A percentile compares a stretch with the other conserved stretches of the same genome.
Evolutionary conservation across 2,797 vertebrate species (phyloP).

Genomic region (Propithecus perrieri): DNA sequence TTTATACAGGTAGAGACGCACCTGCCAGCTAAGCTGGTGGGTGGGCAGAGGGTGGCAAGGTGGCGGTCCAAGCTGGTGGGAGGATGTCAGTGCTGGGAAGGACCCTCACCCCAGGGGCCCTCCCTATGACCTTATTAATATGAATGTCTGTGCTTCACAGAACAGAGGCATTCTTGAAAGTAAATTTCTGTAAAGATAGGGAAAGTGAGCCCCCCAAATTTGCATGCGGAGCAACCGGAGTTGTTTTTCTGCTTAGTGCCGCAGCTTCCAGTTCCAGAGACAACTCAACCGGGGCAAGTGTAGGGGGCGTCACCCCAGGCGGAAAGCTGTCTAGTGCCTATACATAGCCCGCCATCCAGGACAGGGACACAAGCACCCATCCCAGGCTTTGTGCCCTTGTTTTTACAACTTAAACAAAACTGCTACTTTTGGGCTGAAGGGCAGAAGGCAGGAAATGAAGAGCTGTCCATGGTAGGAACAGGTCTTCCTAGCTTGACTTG

Average conservation of each 20-base stretch:
- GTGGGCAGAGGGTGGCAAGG: too few relatives aligned
- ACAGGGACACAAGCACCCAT: neutral
- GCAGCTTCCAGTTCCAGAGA: neutral
- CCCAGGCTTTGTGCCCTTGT: neutral
- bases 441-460: neutral
- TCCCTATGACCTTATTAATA: neutral
- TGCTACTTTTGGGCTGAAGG: neutral
- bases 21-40: neutral
- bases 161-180: neutral
- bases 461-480: neutral
- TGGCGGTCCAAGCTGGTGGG: neutral
- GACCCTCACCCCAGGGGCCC: neutral
- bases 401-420: neutral
- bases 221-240: neutral
- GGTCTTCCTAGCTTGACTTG: neutral
- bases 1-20: neutral
- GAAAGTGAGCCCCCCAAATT: neutral
- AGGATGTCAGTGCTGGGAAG: neutral
- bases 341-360: fast-evolving
- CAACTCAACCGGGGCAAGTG: neutral
- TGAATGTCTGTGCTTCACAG: neutral
- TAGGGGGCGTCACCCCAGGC: neutral
- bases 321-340: neutral
- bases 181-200: neutral
- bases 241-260: neutral